Evolutionary conservation across 53 echinoderm and acorn worm species (phyloP), one percentile per base, ranked within the genome.

Genomic region (Zoroaster sp.): DNA sequence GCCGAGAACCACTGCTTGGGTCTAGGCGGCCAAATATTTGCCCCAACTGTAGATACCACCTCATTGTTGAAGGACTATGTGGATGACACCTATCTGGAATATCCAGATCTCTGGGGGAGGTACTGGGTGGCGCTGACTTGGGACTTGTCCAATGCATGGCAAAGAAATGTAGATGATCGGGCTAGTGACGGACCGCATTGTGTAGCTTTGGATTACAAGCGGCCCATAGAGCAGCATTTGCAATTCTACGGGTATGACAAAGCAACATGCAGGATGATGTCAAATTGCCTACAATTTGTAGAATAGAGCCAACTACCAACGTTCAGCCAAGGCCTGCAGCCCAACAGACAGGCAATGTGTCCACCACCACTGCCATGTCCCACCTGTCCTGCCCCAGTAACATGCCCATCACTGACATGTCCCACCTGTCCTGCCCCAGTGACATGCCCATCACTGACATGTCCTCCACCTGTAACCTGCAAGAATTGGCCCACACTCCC

Each of bases 51-150:
- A 0, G 17, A 5, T 13, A 78, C 32, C 59, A 54, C 55, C 37
- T 9, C 4, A 4, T 36, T 35, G 35, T 36, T 78, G 37, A 78
- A 78, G 59, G 35, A n/a, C 18, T 78, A 54, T 20, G 78, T 54
- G 1, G 78, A 78, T n/a, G 35, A 1, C 3, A 45, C 55, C 17
- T 78, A 8, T 53, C 53, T 78, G 1, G 3, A 34, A 31, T 14
- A 53, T 45, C 53, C 78, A 21, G 53, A 53, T 45, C 55, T 52
- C 9, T 78, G 78, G 78, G 33, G 20, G 21, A 49, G 78, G 36
- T 78, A 78, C 54, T 78, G 78, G 78, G 78, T 78, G 59, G 78
- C 53, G 53, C 78, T 78, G 36, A 78, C 78, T 36, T 2, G 35
- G 20, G 78, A 52, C 78, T 35, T 78, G 7, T 23, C 78, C 37